A percentile compares a stretch with the other conserved stretches of the same genome.
Evolutionary conservation across 35 echinoderm and acorn worm genomes (phyloP).

Genomic region (Acanthaster planci): DNA sequence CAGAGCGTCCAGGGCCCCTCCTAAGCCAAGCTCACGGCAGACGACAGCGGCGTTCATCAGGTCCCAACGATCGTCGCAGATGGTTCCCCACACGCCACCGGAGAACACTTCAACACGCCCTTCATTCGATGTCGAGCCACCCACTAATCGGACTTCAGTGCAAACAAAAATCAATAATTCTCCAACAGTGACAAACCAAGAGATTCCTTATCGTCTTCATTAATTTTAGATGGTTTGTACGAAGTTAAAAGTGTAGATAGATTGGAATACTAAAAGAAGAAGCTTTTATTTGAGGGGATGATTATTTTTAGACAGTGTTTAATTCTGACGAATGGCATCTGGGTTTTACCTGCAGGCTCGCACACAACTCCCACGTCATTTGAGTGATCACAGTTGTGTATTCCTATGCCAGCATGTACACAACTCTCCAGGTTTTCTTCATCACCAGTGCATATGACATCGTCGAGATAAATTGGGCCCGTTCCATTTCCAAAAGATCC

Average conservation of each 20-base stretch:
- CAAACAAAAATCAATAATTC: too few relatives aligned
- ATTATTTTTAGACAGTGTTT: too few relatives aligned
- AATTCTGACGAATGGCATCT: too few relatives aligned
- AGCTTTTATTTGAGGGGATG: too few relatives aligned
- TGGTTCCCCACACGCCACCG: conserved; percentile 43
- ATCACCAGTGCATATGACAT: conserved; percentile 48
- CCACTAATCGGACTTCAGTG: background rate
- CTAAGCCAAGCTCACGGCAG: conserved; percentile 24
- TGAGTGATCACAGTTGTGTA: conserved; percentile 49
- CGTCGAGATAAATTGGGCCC: conserved; percentile 40
- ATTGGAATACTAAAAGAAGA: too few relatives aligned
- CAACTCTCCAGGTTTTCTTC: conserved; percentile 42
- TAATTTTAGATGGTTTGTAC: too few relatives aligned
- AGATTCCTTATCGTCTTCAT: too few relatives aligned
- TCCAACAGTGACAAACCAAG: too few relatives aligned
- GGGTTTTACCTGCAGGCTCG: too few relatives aligned
- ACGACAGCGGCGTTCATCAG: conserved; percentile 31
- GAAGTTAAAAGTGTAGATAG: too few relatives aligned
- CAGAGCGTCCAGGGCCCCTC: background rate
- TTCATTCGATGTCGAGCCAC: background rate
- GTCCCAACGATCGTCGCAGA: conserved; percentile 50
- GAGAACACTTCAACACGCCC: conserved; percentile 43
- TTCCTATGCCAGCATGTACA: background rate
- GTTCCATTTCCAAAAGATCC: conserved; percentile 4
- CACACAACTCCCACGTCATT: conserved; percentile 58